A percentile compares a stretch with the other conserved stretches of the same genome.
phyloP scores from a whole-genome alignment of 1,140 invertebrate species.

The Cotesia chilonis region DNA sequence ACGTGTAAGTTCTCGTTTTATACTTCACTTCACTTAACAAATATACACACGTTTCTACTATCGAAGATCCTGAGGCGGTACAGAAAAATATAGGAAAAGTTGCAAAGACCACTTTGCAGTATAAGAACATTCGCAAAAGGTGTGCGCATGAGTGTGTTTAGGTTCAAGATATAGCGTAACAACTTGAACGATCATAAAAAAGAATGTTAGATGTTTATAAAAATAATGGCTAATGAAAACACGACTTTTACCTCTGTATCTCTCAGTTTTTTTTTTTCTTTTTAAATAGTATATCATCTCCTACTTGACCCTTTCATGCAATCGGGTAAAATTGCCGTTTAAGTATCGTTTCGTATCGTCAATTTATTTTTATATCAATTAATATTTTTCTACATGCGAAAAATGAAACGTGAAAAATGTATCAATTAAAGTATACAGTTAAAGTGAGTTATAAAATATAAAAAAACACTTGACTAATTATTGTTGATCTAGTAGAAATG shows the following conservation, averaged over 20 bases:
- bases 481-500: background rate
- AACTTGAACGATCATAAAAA: slow-evolving; percentile 3
- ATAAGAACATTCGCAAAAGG: background rate
- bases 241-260: background rate
- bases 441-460: background rate
- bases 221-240: slow-evolving; percentile 5
- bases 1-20: too few relatives aligned
- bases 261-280: background rate
- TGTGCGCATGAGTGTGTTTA: background rate
- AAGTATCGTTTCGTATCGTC: background rate
- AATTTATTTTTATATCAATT: background rate
- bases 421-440: background rate
- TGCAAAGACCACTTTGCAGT: background rate
- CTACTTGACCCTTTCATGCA: background rate
- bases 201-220: background rate
- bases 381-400: background rate
- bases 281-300: background rate
- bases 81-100: background rate
- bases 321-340: background rate
- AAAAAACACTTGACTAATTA: background rate
- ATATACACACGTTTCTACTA: too few relatives aligned
- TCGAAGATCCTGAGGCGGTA: background rate
- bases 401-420: background rate
- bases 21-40: too few relatives aligned
- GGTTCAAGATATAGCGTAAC: background rate